These are phyloP conservation scores for Madoqua kirkii DNA, from an alignment of 2,113 vertebrate genomes.

Conservation along the genomic window DNA sequence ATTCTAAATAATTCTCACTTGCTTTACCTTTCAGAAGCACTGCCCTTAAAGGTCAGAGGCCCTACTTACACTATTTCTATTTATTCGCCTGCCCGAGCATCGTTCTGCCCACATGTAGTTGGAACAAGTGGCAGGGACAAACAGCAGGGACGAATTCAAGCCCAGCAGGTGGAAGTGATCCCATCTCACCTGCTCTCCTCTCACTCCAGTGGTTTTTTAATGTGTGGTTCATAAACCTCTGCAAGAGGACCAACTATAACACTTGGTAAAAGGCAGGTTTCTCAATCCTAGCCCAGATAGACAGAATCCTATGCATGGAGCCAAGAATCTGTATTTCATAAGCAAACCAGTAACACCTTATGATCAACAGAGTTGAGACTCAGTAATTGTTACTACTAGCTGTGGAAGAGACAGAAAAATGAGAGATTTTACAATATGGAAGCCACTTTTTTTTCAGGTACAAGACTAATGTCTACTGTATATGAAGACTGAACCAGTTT, in stretches of 20 bases:
- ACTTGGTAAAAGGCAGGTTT: neutral
- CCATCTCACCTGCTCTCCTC: fast-evolving
- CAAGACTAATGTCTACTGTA: neutral
- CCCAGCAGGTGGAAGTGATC: neutral
- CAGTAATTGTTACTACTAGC: neutral
- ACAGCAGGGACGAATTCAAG: neutral
- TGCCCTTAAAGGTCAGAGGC: neutral
- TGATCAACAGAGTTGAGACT: neutral
- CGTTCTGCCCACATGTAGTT: neutral
- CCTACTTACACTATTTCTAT: neutral
- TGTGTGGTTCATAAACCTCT: neutral
- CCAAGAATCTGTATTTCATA: neutral
- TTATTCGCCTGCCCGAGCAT: neutral
- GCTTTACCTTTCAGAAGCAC: neutral
- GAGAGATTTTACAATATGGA: neutral
- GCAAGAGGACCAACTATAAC: neutral
- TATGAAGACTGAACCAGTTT: neutral
- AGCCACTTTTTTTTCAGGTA: neutral
- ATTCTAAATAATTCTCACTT: neutral
- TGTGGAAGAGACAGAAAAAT: neutral
- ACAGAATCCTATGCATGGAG: neutral
- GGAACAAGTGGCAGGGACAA: neutral
- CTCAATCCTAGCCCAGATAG: neutral
- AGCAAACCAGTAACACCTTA: neutral
- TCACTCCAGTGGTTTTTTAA: neutral